These are phyloP conservation scores for Pelodytes ibericus DNA, from an alignment of 2,797 vertebrate species.

Conservation along the genomic window DNA sequence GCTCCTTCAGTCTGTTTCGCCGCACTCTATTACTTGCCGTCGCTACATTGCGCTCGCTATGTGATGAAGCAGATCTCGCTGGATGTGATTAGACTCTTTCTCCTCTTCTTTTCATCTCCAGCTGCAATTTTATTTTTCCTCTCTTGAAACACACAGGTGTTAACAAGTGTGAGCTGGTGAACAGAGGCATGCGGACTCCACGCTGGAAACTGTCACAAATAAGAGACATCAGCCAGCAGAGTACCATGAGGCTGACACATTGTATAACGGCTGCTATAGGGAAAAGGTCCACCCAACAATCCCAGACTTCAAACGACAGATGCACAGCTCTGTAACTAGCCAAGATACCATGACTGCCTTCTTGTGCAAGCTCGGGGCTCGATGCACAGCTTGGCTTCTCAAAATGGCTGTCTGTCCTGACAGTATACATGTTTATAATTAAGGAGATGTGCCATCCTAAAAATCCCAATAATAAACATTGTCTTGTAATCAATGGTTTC, in stretches of 20 bases:
- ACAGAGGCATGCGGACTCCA: conserved; percentile 47
- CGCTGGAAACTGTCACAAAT: conserved; percentile 43
- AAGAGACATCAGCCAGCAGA: conserved; percentile 47
- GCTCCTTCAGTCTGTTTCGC: conserved; percentile 51
- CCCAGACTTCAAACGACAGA: conserved; percentile 56
- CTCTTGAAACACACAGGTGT: conserved; percentile 34
- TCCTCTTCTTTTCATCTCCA: conserved; percentile 37
- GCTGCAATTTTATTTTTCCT: conserved; percentile 14
- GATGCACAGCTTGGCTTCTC: conserved; percentile 58
- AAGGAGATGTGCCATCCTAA: conserved; percentile 67
- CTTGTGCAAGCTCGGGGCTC: conserved; percentile 58
- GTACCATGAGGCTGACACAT: conserved; percentile 44
- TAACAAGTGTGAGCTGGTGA: conserved; percentile 56
- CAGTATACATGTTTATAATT: conserved; percentile 66
- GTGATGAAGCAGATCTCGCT: conserved; percentile 45
- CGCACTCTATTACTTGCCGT: conserved; percentile 46
- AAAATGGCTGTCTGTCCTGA: conserved; percentile 62
- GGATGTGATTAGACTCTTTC: conserved; percentile 52
- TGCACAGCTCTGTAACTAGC: conserved; percentile 58
- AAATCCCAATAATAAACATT: conserved; percentile 50
- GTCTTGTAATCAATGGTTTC: conserved; percentile 2
- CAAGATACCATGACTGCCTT: conserved; percentile 64
- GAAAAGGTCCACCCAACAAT: conserved; percentile 61
- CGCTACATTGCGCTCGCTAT: conserved; percentile 52
- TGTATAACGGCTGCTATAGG: conserved; percentile 53